Evolutionary conservation across 92 coral and sea anemone species (phyloP), one percentile per base, ranked within the genome.

Genomic region (Phenganax subtilis): DNA sequence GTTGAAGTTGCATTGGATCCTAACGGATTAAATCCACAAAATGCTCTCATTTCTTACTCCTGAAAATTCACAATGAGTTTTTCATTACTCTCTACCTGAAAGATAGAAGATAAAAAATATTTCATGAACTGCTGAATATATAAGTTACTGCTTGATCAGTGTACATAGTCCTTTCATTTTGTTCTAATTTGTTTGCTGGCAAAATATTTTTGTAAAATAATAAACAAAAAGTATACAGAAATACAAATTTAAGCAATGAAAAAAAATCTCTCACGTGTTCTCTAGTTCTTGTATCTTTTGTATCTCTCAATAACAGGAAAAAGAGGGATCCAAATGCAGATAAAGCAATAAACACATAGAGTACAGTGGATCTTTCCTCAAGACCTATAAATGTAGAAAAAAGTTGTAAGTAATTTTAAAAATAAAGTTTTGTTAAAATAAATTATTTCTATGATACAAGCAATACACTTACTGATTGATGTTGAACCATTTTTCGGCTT

Each of bases 301-400:
- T 87, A 53, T 54, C 83, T 31, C 97, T 87, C 25, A 93, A 70
- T 31, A 93, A 88, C 80, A 91, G 87, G 73, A 93, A 75, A 17
- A 91, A 85, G 57, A 89, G 69, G 8, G 89, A 89, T 12, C 98
- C 98, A 57, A 91, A 65, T 8, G 97, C 97, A 79, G 93, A 93
- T 2, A 93, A 88, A 58, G 88, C 93, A 28, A 91, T 87, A 66
- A 93, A 93, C 17, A 93, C 97, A 51, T 81, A 85, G 81, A 88
- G 92, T 7, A 91, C 92, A 56, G 87, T 88, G 12, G 82, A 73
- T 72, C 96, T 87, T 11, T 87, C 78, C 73, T 76, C 37, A 61
- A 89, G 77, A 59, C 65, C 97, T 93, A 59, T 70, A 55, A 81
- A 10, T 75, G 28, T 29, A 8, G 8, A 77, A 51, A 58, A 10